phyloP scores from a whole-genome alignment of 2,113 vertebrate species.

The Centrocercus urophasianus region DNA sequence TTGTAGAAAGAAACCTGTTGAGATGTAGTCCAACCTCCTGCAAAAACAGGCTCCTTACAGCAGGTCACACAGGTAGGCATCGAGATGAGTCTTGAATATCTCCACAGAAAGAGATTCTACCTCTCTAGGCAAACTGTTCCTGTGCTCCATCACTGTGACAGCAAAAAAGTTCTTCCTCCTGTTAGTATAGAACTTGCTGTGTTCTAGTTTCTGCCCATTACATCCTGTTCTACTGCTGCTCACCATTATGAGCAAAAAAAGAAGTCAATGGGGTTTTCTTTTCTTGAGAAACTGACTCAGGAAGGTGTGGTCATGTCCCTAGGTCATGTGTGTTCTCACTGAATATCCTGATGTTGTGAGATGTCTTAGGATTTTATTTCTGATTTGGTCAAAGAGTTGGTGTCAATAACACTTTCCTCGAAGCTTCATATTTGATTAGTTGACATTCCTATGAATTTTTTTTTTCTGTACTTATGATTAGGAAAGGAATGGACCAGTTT shows the following conservation, averaged over 20 bases:
- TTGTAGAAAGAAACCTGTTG: too few relatives aligned
- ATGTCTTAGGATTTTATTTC: background rate
- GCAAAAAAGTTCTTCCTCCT: too few relatives aligned
- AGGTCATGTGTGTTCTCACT: background rate
- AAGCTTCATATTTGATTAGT: background rate
- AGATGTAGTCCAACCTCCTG: too few relatives aligned
- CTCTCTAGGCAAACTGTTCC: too few relatives aligned
- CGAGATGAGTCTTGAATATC: too few relatives aligned
- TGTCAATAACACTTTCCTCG: background rate
- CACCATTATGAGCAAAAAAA: background rate
- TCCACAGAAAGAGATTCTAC: too few relatives aligned
- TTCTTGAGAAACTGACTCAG: background rate
- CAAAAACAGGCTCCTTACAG: too few relatives aligned
- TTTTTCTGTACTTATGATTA: background rate
- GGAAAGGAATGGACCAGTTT: background rate
- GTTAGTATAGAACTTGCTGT: too few relatives aligned
- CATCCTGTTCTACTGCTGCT: too few relatives aligned
- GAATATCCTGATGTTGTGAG: background rate
- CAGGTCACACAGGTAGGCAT: too few relatives aligned
- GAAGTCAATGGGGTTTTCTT: background rate
- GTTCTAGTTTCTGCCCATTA: too few relatives aligned
- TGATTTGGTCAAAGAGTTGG: background rate
- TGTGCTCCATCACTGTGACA: too few relatives aligned
- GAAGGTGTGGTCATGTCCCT: background rate
- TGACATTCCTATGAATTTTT: background rate